These are phyloP conservation scores for Prunella strophiata DNA, from an alignment of 2,797 vertebrate species.

Conservation along the genomic window DNA sequence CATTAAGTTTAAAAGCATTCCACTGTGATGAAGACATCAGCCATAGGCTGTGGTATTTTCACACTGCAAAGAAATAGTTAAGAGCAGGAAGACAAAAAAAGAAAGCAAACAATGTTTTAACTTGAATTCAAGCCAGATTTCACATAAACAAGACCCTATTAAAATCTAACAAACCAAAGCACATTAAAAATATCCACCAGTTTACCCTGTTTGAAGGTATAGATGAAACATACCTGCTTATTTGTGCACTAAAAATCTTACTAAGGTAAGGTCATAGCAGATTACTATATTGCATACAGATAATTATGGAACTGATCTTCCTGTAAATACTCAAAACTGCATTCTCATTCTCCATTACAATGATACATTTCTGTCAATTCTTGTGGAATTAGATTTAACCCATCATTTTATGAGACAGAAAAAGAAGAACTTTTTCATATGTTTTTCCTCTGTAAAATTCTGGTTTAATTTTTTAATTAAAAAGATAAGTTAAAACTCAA, in stretches of 20 bases:
- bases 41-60: constrained; percentile 68
- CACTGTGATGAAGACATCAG: constrained; percentile 80
- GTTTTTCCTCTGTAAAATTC: background rate
- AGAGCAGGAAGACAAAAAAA: constrained; percentile 72
- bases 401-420: background rate
- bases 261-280: background rate
- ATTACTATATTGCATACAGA: background rate
- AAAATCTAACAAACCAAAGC: constrained; percentile 6
- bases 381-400: background rate
- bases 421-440: background rate
- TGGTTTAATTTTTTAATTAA: background rate
- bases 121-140: constrained; percentile 68
- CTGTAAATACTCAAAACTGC: background rate
- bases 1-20: constrained; percentile 84
- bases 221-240: background rate
- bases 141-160: constrained; percentile 61
- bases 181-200: background rate
- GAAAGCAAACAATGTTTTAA: constrained; percentile 71
- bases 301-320: background rate
- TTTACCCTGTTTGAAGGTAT: background rate
- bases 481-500: background rate
- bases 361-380: background rate
- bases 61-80: constrained; percentile 73
- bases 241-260: background rate
- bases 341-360: background rate